Percentiles rank a stretch among this genome's conserved stretches.
Conservation (phyloP, 2,113 vertebrate species). For the Micronycteris hirsuta region DNA sequence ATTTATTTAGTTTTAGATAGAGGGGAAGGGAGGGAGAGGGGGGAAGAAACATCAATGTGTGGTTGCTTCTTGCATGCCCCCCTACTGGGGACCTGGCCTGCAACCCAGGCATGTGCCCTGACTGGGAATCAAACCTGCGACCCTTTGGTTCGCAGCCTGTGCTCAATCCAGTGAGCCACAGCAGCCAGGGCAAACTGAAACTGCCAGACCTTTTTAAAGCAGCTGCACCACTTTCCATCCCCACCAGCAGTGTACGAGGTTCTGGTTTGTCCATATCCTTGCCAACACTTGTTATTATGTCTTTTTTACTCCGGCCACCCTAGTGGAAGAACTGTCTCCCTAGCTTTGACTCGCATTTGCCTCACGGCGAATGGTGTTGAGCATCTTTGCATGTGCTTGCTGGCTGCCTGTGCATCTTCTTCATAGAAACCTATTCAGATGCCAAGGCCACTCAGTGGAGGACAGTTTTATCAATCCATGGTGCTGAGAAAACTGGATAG, state of each 20-base stretch:
- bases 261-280: background rate
- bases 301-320: background rate
- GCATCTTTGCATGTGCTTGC: no score
- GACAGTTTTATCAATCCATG: background rate
- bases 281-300: background rate
- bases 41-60: no score
- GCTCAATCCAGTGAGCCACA: no score
- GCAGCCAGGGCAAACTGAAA: background rate
- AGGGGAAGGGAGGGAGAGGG: no score
- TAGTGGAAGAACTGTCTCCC: background rate
- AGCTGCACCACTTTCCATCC: background rate
- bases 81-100: no score
- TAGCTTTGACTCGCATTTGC: background rate
- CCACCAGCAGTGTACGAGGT: background rate
- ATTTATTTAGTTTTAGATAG: no score
- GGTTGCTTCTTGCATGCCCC: no score
- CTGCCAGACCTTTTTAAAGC: background rate
- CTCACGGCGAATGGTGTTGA: background rate
- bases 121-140: no score
- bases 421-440: background rate
- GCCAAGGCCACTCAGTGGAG: background rate
- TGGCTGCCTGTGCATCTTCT: background rate
- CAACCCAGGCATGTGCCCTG: no score
- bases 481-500: background rate
- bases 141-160: no score